Evolutionary conservation across 2,797 vertebrate genomes (phyloP).

Genomic region (Eulemur mongoz): DNA sequence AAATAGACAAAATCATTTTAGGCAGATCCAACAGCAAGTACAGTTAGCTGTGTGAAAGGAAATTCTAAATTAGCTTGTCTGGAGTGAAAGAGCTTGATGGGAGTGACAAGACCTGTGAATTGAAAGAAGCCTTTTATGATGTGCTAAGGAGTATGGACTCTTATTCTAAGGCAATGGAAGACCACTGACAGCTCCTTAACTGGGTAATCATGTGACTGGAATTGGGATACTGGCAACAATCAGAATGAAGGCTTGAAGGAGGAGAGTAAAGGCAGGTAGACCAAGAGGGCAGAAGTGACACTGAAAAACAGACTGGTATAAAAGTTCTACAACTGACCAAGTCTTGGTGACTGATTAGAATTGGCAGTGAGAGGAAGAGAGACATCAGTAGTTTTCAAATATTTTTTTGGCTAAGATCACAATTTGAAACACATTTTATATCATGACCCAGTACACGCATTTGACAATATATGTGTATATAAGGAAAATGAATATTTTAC

Average conservation of each 20-base stretch:
- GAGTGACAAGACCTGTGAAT: background rate
- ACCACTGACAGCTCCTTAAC: background rate
- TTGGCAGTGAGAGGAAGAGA: background rate
- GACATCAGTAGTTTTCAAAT: background rate
- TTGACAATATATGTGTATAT: background rate
- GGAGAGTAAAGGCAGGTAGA: background rate
- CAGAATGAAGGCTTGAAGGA: background rate
- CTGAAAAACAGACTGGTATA: no score
- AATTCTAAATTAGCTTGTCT: background rate
- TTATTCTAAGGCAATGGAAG: background rate
- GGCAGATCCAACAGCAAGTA: background rate
- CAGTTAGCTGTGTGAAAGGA: background rate
- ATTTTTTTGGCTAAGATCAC: background rate
- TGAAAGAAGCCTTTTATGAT: background rate
- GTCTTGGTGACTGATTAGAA: background rate
- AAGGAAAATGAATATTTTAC: background rate
- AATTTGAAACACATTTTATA: background rate
- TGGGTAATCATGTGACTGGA: background rate
- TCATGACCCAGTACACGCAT: background rate
- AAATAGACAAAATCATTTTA: background rate
- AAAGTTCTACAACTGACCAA: background rate
- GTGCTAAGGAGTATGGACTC: background rate
- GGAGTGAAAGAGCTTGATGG: background rate
- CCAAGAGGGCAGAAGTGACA: background rate
- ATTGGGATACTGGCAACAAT: background rate